Evolutionary conservation across 2,113 vertebrate species (phyloP), one percentile per base, ranked within the genome.

Genomic region (Panurus biarmicus): DNA sequence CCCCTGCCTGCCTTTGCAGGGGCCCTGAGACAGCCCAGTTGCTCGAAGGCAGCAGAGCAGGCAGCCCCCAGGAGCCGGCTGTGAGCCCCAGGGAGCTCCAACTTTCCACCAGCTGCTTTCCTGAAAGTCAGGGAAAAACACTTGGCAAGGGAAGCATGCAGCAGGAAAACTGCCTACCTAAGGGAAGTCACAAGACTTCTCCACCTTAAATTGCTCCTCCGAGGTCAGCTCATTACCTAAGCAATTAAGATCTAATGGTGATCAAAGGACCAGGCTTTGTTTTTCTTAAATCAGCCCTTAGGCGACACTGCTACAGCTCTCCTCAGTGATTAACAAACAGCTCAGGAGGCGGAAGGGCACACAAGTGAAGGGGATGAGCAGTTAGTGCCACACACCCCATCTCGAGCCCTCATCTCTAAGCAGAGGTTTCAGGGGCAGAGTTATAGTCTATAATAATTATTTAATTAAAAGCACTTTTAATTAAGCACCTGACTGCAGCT

Each of bases 401-500:
- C n/a, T 45, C 60, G 14, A 10, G 5, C 13, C 45, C 40, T 65
- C 56, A 35, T 6, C 36, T 33, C 23, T 38, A 10, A 20, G 31
- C 31, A 72, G 48, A 76, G 14, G 8, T 29, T 51, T 65, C n/a
- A 23, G 24, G 12, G 36, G 4, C 26, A 78, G 18, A 19, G 9
- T 26, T 50, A 26, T 0, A 2, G 7, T 14, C 56, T 42, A 2
- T 20, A 60, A 25, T 4, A 73, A n/a, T 25, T 7, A 24, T 2
- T 9, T 2, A 6, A 60, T 28, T 47, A 45, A 78, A 88, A 40
- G 31, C 42, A 38, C 24, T 53, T 60, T 35, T 44, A 42, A 42
- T 42, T 42, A 42, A 42, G 40, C 40, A 12, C 17, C 12, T 1
- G 0, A n/a, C 5, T 10, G 38, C 62, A 80, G 44, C 13, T 82